Conservation (phyloP, 2,797 vertebrate genomes). For the Schizothorax lantsangensis region DNA sequence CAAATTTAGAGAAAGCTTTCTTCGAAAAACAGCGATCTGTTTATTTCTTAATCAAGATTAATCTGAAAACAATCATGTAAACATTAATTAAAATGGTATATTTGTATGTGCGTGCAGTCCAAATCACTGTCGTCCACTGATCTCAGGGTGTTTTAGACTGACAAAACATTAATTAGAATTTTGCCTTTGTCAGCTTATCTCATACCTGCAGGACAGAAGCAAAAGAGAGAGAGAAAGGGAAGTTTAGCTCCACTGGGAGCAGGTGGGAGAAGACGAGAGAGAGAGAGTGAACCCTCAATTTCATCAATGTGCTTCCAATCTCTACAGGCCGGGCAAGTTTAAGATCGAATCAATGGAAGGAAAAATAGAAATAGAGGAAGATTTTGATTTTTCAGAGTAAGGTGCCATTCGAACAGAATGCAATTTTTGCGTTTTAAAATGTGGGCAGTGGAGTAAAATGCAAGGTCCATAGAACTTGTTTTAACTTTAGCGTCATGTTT, state of each 20-base stretch:
- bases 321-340: not conserved
- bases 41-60: conserved; percentile 70
- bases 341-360: not conserved
- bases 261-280: not conserved
- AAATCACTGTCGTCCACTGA: conserved; percentile 48
- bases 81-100: conserved; percentile 68
- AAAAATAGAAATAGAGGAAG: not conserved
- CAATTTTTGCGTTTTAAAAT: not conserved
- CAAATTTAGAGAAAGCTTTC: too few relatives aligned
- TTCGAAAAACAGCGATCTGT: too few relatives aligned
- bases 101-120: conserved; percentile 44
- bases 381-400: not conserved
- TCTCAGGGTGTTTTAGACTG: conserved; percentile 61
- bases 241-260: conserved; percentile 2
- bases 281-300: not conserved
- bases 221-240: conserved; percentile 6
- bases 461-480: not conserved
- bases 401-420: not conserved
- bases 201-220: conserved; percentile 58
- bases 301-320: not conserved
- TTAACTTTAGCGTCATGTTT: not conserved
- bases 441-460: too few relatives aligned
- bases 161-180: conserved; percentile 67
- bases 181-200: conserved; percentile 61
- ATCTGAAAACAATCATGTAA: too few relatives aligned